Percentiles rank a stretch among this genome's conserved stretches.
Conservation (phyloP, 2,888 invertebrate species). For the Crossocerus cetratus region DNA sequence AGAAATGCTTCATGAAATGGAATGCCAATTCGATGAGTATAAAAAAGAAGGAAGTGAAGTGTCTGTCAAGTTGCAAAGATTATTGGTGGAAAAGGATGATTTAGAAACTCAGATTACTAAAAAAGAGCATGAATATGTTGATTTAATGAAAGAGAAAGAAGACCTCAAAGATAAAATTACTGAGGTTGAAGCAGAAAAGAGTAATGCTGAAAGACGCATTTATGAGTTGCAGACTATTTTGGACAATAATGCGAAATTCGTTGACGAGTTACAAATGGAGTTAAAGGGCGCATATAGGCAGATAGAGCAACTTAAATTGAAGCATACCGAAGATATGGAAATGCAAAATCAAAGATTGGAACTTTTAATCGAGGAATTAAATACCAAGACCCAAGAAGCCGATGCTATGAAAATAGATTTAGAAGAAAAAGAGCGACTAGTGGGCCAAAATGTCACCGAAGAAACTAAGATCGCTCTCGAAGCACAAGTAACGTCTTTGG, state of each 20-base stretch:
- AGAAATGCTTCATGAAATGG: conserved; percentile 67
- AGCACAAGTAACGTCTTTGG: conserved; percentile 73
- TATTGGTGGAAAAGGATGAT: conserved; percentile 57
- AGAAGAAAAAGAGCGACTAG: conserved; percentile 73
- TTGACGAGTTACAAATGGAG: conserved; percentile 62
- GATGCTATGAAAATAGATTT: conserved; percentile 72
- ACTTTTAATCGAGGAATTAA: conserved; percentile 76
- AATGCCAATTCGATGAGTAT: conserved; percentile 45
- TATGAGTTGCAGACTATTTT: conserved; percentile 54
- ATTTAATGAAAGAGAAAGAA: conserved; percentile 69
- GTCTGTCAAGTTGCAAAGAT: conserved; percentile 76
- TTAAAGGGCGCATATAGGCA: conserved; percentile 77
- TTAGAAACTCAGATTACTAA: conserved; percentile 45
- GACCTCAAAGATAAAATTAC: conserved; percentile 67
- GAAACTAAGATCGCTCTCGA: conserved; percentile 70
- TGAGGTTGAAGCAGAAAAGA: conserved; percentile 61
- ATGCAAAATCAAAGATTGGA: conserved; percentile 72
- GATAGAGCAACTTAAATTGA: conserved; percentile 75
- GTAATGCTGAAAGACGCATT: conserved; percentile 51
- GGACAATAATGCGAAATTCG: conserved; percentile 57
- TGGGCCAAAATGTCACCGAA: conserved; percentile 68
- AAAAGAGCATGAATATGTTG: conserved; percentile 77
- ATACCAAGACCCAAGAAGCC: conserved; percentile 76
- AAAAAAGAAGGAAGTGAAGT: conserved; percentile 52
- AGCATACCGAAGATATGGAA: conserved; percentile 75